Evolutionary conservation across 37 sponge, comb jelly and placozoan species (phyloP), one percentile per base, ranked within the genome.

Genomic region (Axinella damicornis): DNA sequence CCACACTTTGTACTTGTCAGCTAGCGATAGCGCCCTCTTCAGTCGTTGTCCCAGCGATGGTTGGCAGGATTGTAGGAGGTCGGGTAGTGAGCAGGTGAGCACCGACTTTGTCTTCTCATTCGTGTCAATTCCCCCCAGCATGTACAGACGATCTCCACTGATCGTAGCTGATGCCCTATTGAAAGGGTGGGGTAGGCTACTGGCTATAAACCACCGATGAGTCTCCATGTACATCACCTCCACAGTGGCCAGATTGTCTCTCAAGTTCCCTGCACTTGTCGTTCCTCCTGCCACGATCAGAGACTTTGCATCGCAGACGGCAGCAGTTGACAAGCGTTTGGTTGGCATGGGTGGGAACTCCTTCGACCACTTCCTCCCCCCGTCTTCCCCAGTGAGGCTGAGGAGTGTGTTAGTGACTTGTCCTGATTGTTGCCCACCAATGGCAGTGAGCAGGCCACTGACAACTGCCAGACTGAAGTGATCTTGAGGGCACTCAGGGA

Each of bases 301-400:
- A 0, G 35, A 38, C 9, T 34, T 58, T 14, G 15, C n/a, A 21
- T 0, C 59, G 39, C 4, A 37, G 5, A 60, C 36, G 18, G 61
- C 61, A 2, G 77, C 58, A 14, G 61, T 59, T 37, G 34, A 59
- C 40, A 59, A 22, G 5, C 77, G 55, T 16, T 27, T 28, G n/a
- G 77, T 76, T 25, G 77, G 77, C 77, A 76, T 76, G 36, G 77
- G 77, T 37, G 77, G 77, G 38, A 54, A 60, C 11, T 60, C 15
- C 39, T 76, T 60, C 36, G 28, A 21, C 77, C 77, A 76, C 1
- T 15, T 55, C 35, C 61, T 31, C 21, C 53, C 55, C 6, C 46
- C 9, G 9, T 9, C 46, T 46, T 46, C 46, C 9, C 46, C 46
- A 46, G 9, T 46, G 55, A 73, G 15, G 31, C 74, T 54, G 30